Base-by-base conservation (phyloP, 2,797 vertebrate species). In the Erpetoichthys calabaricus region DNA sequence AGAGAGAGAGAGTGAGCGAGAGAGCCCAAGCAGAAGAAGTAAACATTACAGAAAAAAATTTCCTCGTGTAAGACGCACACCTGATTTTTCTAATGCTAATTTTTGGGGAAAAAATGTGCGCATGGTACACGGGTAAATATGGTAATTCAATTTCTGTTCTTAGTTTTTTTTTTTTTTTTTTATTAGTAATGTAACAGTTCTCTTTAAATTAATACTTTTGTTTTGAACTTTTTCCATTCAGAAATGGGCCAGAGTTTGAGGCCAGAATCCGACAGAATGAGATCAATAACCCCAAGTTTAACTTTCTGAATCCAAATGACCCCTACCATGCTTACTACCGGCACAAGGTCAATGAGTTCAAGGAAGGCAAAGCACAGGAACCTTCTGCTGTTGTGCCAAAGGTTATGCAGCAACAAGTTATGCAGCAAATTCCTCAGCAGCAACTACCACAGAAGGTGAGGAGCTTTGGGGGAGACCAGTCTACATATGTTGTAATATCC, bases 281-380 rank as follows among this genome's bases (percentile, higher is more conserved):
- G 69, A 98, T 99, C 71, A 99, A 98, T 78, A 99, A 99, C 70
- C 91, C 94, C 2, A 98, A 99, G 59, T 99, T 98, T 77, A 99
- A 98, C 62, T 98, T 98, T 71, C 75, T 99, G 77, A 99, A 98
- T 68, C 94, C 94, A 1, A 99, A 84, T 0, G 95, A 98, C 62
- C 96, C 96, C 3, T 99, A 99, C 72, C 96, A 99, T 92, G 91
- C 95, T 45, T 98, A 98, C 77, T 99, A 99, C 73, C 90, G 94
- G 10, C 96, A 99, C 78, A 99, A 99, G 60, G 96, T 99, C 83
- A 98, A 91, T 45, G 96, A 99, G 75, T 98, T 99, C 77, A 98
- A 95, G 65, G 96, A 99, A 74, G 96, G 96, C 10, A 98, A 97
- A 68, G 96, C 82, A 0, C 94, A 92, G 82, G 96, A 99, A 60